A percentile compares a stretch with the other conserved stretches of the same genome.
These are phyloP conservation scores for Dermolepida albohirtum DNA, from an alignment of 2,888 invertebrate species.

Conservation along the genomic window DNA sequence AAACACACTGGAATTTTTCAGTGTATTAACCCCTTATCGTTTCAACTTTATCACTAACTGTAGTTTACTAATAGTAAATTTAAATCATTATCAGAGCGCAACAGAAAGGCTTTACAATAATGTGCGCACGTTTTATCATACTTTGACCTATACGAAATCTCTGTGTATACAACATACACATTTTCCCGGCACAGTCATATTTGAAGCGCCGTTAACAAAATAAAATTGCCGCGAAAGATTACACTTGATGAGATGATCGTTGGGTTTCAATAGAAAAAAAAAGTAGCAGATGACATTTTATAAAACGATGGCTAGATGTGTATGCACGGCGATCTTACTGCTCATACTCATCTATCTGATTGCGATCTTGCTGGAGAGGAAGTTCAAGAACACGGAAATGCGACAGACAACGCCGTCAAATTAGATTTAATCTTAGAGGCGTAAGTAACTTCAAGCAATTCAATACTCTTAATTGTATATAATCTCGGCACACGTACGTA, in stretches of 20 bases:
- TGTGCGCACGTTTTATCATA: slow-evolving; percentile 29
- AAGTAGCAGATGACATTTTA: slow-evolving; percentile 52
- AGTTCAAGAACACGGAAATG: slow-evolving; percentile 56
- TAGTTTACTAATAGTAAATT: slow-evolving; percentile 10
- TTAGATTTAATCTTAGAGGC: slow-evolving; percentile 13
- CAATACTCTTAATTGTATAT: slow-evolving; percentile 22
- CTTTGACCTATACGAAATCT: slow-evolving; percentile 36
- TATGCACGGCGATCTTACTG: slow-evolving; percentile 60
- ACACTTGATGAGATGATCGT: slow-evolving; percentile 14
- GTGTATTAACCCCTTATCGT: not conserved
- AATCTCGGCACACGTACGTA: slow-evolving; percentile 3
- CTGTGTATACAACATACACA: not conserved
- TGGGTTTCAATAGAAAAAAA: not conserved
- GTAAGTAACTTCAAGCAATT: slow-evolving; percentile 34
- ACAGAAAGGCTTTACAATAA: slow-evolving; percentile 20
- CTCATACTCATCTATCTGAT: slow-evolving; percentile 61
- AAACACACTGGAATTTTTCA: not conserved
- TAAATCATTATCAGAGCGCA: slow-evolving; percentile 20
- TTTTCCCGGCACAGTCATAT: slow-evolving; percentile 22
- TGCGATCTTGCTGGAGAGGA: slow-evolving; percentile 60
- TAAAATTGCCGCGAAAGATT: slow-evolving; percentile 5
- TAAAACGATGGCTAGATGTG: slow-evolving; percentile 59
- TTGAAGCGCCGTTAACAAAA: slow-evolving; percentile 29
- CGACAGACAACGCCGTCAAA: slow-evolving; percentile 23
- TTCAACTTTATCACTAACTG: slow-evolving; percentile 7